Evolutionary conservation across 2,797 vertebrate species (phyloP).

Genomic region (Toxotes lorentzi): DNA sequence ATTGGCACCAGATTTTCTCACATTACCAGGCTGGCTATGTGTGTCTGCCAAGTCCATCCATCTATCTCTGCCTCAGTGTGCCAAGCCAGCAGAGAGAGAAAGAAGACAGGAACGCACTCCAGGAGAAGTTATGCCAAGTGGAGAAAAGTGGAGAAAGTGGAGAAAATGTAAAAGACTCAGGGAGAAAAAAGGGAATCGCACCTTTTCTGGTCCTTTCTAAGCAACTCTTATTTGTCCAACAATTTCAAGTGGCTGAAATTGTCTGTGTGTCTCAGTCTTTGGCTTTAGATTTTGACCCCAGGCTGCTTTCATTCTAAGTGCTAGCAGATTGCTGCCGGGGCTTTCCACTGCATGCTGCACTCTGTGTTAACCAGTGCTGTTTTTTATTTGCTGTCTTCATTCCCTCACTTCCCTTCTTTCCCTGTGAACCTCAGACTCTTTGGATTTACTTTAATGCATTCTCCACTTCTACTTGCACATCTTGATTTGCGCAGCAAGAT

Average conservation of each 20-base stretch:
- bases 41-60: constrained; percentile 80
- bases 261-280: constrained; percentile 61
- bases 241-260: constrained; percentile 73
- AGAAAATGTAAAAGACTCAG: constrained; percentile 38
- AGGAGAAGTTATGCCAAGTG: constrained; percentile 72
- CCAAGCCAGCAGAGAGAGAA: constrained; percentile 74
- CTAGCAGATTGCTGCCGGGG: constrained; percentile 73
- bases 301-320: constrained; percentile 74
- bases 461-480: background rate
- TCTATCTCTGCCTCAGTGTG: constrained; percentile 72
- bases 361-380: constrained; percentile 56
- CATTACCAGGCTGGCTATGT: constrained; percentile 78
- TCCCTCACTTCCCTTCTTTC: constrained; percentile 32
- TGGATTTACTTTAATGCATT: constrained; percentile 24
- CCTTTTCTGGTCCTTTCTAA: constrained; percentile 53
- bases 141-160: constrained; percentile 56
- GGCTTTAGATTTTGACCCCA: constrained; percentile 69
- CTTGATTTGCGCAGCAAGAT: background rate
- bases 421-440: constrained; percentile 35
- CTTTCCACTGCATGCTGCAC: constrained; percentile 62
- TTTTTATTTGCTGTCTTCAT: constrained; percentile 52
- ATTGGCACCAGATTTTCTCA: constrained; percentile 78
- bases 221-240: constrained; percentile 71
- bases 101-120: constrained; percentile 70
- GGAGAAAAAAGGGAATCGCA: constrained; percentile 47